These are phyloP conservation scores for Lipophrys pholis DNA, from an alignment of 2,113 vertebrate species.

Conservation along the genomic window DNA sequence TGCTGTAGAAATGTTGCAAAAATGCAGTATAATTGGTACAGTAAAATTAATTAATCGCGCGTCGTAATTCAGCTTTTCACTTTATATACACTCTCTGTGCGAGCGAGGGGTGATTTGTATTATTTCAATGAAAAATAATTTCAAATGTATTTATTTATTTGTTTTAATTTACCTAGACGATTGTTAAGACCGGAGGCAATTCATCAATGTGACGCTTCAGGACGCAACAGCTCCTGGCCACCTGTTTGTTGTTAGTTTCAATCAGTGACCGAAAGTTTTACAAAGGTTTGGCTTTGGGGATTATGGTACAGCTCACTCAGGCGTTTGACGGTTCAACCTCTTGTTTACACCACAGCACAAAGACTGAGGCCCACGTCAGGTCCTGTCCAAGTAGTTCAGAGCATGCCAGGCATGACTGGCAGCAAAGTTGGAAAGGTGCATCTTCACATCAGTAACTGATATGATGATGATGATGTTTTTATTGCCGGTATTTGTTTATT, in stretches of 20 bases:
- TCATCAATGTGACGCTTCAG: constrained; percentile 29
- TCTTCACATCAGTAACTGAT: constrained; percentile 48
- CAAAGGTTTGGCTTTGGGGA: constrained; percentile 43
- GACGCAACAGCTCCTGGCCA: constrained; percentile 39
- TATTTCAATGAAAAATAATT: background rate
- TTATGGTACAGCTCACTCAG: constrained; percentile 68
- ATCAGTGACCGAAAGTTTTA: constrained; percentile 40
- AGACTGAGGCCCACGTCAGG: constrained; percentile 67
- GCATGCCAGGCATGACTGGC: constrained; percentile 48
- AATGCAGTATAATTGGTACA: background rate
- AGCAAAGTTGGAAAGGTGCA: constrained; percentile 41
- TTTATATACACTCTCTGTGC: background rate
- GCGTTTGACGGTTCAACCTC: constrained; percentile 69
- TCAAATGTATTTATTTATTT: background rate
- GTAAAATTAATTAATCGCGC: background rate
- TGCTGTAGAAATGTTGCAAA: constrained; percentile 6
- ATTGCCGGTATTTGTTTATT: background rate
- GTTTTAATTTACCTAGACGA: constrained; percentile 9
- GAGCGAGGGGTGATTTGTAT: background rate
- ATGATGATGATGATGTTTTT: constrained; percentile 32
- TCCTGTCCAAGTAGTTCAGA: constrained; percentile 43
- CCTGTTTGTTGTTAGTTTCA: constrained; percentile 59
- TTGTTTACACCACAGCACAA: constrained; percentile 74
- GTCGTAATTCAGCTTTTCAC: background rate
- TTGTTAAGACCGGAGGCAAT: constrained; percentile 1